A percentile compares a stretch with the other conserved stretches of the same genome.
Conservation (phyloP, 53 echinoderm and acorn worm genomes). For the Astropecten irregularis region DNA sequence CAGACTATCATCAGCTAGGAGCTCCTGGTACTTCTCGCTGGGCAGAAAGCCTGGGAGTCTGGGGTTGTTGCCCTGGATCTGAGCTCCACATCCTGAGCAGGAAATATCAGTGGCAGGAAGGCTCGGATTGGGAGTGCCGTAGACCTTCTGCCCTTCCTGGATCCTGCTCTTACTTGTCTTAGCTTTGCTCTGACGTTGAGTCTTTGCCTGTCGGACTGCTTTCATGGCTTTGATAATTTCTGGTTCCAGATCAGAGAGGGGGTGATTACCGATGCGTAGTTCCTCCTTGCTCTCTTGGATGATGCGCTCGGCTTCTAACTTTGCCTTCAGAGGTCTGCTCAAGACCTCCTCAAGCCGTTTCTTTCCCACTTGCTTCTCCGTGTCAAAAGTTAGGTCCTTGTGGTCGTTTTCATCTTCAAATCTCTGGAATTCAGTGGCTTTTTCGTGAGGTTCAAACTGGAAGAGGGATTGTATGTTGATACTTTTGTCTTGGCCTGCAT, state of each 20-base stretch:
- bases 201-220: slow-evolving; percentile 42
- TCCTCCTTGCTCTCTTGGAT: slow-evolving; percentile 52
- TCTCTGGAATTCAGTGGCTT: slow-evolving; percentile 38
- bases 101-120: slow-evolving; percentile 62
- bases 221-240: slow-evolving; percentile 65
- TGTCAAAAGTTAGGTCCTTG: slow-evolving; percentile 20
- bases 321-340: slow-evolving; percentile 17
- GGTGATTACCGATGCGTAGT: slow-evolving; percentile 26
- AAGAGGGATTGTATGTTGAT: slow-evolving; percentile 22
- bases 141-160: slow-evolving; percentile 35
- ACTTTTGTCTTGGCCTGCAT: not conserved
- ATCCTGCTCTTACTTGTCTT: too few relatives aligned
- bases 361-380: not conserved
- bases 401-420: slow-evolving; percentile 30
- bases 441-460: slow-evolving; percentile 69
- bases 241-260: slow-evolving; percentile 63
- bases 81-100: slow-evolving; percentile 94
- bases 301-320: slow-evolving; percentile 53
- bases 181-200: not conserved
- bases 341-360: not conserved
- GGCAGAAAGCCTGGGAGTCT: slow-evolving; percentile 78
- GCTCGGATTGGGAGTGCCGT: slow-evolving; percentile 67
- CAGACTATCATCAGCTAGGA: slow-evolving; percentile 51
- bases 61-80: slow-evolving; percentile 73
- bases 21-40: slow-evolving; percentile 75